These are phyloP conservation scores for Poecilia picta DNA, from an alignment of 2,797 vertebrate genomes.

Conservation along the genomic window DNA sequence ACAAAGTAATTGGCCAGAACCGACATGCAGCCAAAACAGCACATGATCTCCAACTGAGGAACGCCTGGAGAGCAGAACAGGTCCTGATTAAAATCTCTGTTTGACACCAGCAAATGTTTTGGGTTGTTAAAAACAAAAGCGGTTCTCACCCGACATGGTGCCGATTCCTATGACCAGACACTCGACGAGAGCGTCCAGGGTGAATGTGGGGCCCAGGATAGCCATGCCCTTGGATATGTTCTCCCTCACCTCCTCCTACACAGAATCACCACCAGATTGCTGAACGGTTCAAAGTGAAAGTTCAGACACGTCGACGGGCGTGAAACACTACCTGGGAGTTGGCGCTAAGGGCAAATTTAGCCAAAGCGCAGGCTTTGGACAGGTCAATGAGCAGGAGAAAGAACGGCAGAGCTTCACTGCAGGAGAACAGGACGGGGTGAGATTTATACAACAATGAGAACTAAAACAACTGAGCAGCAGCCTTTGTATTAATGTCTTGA, in stretches of 20 bases:
- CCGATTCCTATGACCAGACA: slow-evolving; percentile 97
- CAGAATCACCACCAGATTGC: background rate
- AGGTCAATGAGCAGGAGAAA: slow-evolving; percentile 95
- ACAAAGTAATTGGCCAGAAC: slow-evolving; percentile 98
- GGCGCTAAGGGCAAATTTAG: slow-evolving; percentile 97
- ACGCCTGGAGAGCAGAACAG: slow-evolving; percentile 57
- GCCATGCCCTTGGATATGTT: slow-evolving; percentile 98
- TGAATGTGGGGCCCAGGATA: slow-evolving; percentile 95
- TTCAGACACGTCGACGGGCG: background rate
- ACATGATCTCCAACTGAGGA: slow-evolving; percentile 92
- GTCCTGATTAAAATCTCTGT: too few species aligned
- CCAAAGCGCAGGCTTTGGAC: slow-evolving; percentile 93
- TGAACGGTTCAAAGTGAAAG: background rate
- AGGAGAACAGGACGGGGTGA: background rate
- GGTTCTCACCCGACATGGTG: slow-evolving; percentile 91
- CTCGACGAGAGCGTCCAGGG: slow-evolving; percentile 94
- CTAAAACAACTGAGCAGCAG: background rate
- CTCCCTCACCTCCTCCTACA: slow-evolving; percentile 96
- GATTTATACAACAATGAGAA: background rate
- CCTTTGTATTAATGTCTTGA: background rate
- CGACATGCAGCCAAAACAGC: slow-evolving; percentile 98
- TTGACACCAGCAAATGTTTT: background rate
- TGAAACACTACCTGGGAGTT: slow-evolving; percentile 89
- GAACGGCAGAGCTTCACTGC: slow-evolving; percentile 95
- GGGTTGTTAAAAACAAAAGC: background rate